These are phyloP conservation scores for Scaeva pyrastri DNA, from an alignment of 2,888 invertebrate species.

Conservation along the genomic window DNA sequence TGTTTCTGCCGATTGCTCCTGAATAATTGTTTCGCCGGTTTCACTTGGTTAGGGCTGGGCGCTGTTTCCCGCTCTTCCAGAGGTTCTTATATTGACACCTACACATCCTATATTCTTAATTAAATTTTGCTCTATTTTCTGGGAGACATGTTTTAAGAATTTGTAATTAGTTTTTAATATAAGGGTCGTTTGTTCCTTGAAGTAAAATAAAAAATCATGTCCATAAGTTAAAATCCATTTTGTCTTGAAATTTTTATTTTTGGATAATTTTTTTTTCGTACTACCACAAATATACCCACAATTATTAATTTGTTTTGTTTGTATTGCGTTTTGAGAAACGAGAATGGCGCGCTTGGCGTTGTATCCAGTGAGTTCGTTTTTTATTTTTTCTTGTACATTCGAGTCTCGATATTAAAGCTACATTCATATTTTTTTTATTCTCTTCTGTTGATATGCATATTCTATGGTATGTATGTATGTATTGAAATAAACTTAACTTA, in stretches of 20 bases:
- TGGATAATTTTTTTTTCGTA: slow-evolving; percentile 40
- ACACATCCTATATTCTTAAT: too few relatives aligned
- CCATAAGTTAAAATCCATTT: neutral
- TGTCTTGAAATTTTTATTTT: slow-evolving; percentile 38
- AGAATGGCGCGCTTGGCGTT: slow-evolving; percentile 56
- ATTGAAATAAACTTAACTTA: neutral
- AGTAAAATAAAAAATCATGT: neutral
- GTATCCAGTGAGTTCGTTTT: slow-evolving; percentile 17
- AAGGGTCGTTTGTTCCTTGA: slow-evolving; percentile 66
- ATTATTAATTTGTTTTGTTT: slow-evolving; percentile 51
- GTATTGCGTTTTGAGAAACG: slow-evolving; percentile 52
- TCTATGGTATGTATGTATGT: neutral
- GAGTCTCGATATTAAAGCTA: slow-evolving; percentile 63
- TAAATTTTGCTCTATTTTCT: neutral
- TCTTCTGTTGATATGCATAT: slow-evolving; percentile 11
- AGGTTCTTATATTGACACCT: slow-evolving; percentile 10
- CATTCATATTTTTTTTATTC: slow-evolving; percentile 33
- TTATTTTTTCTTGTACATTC: slow-evolving; percentile 31
- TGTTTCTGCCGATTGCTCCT: neutral
- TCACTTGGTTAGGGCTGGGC: neutral
- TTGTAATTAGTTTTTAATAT: neutral
- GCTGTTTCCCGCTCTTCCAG: slow-evolving; percentile 9
- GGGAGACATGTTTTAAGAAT: neutral
- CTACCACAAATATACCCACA: neutral
- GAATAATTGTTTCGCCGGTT: neutral